phyloP scores from a whole-genome alignment of 2,888 invertebrate genomes.

The Encarsia formosa region DNA sequence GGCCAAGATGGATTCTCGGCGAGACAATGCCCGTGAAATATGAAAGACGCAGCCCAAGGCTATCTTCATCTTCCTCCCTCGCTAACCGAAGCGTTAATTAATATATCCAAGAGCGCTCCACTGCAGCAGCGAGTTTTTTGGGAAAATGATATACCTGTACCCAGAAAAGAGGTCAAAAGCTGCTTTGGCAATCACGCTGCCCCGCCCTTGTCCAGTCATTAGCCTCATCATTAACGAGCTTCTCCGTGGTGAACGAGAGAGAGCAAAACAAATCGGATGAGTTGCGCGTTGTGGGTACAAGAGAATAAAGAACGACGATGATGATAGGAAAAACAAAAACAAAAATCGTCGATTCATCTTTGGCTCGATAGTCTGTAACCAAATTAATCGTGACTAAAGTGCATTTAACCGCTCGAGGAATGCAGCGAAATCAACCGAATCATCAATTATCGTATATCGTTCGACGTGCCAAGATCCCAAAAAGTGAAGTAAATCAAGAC shows the following conservation, averaged over 20 bases:
- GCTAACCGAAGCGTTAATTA: constrained; percentile 17
- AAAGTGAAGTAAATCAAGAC: too few species aligned
- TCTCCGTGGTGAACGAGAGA: constrained; percentile 48
- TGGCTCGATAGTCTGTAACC: constrained; percentile 47
- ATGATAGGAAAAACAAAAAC: constrained; percentile 27
- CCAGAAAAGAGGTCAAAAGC: constrained; percentile 22
- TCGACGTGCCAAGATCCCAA: too few species aligned
- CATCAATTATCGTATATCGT: too few species aligned
- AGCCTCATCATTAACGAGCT: constrained; percentile 41
- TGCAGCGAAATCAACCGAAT: too few species aligned
- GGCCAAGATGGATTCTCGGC: too few species aligned
- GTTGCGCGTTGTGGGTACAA: constrained; percentile 10
- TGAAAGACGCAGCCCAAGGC: neutral
- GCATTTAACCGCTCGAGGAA: constrained; percentile 35
- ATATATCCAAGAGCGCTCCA: constrained; percentile 20
- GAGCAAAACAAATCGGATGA: constrained; percentile 13
- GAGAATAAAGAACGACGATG: constrained; percentile 11
- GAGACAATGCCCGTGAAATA: constrained; percentile 5
- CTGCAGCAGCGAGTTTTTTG: constrained; percentile 7
- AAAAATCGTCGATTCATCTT: constrained; percentile 47
- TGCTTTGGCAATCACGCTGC: constrained; percentile 49
- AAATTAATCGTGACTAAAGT: constrained; percentile 51
- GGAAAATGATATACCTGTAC: neutral
- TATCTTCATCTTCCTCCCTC: too few species aligned
- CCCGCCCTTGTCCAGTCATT: constrained; percentile 50